A percentile compares a stretch with the other conserved stretches of the same genome.
Conservation (phyloP, 2,113 vertebrate species). For the Sceloporus tristichus region DNA sequence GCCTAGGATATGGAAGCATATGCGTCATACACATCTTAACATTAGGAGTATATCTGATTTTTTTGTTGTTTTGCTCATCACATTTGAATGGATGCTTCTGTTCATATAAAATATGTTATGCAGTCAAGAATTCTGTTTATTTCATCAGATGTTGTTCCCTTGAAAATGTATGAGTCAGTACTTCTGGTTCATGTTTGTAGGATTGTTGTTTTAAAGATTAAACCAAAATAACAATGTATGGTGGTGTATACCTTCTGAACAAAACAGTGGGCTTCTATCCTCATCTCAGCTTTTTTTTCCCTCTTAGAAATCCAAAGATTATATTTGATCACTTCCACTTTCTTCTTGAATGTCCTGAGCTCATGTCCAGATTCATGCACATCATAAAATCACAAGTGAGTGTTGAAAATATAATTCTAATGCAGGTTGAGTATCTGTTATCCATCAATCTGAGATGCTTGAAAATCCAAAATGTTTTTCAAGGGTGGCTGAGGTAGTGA, state of each 20-base stretch:
- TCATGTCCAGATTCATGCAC: slow-evolving; percentile 99
- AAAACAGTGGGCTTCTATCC: slow-evolving; percentile 12
- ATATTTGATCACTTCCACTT: slow-evolving; percentile 99
- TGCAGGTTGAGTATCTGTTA: no score
- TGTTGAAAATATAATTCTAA: slow-evolving; percentile 25
- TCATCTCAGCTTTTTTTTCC: slow-evolving; percentile 45
- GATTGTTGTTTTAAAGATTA: no score
- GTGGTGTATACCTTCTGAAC: not conserved
- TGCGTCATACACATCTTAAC: not conserved
- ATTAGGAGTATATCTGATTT: not conserved
- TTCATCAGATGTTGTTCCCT: not conserved
- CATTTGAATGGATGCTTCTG: not conserved
- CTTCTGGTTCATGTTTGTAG: not conserved
- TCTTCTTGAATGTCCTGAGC: slow-evolving; percentile 96
- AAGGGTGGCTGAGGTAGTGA: no score
- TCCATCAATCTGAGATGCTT: no score
- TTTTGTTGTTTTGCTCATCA: not conserved
- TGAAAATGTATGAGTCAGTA: not conserved
- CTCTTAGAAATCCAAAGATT: slow-evolving; percentile 94
- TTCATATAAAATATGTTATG: not conserved
- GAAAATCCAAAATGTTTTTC: no score
- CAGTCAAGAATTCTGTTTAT: not conserved
- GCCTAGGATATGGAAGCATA: not conserved
- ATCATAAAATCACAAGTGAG: slow-evolving; percentile 98
- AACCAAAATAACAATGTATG: not conserved